Evolutionary conservation across 2,797 vertebrate genomes (phyloP).

Genomic region (Anableps anableps): DNA sequence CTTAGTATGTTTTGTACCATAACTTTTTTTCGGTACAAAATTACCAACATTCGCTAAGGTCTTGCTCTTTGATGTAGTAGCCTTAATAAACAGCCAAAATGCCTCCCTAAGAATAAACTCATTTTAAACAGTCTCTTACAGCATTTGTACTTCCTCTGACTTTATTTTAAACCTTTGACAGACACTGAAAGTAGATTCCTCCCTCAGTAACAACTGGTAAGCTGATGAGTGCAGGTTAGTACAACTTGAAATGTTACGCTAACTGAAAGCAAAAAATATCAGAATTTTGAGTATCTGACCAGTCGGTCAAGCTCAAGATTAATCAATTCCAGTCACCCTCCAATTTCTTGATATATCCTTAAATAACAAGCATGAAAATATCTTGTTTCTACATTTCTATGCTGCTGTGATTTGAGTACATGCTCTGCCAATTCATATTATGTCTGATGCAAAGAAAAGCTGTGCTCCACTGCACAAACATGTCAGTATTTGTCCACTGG

Average conservation of each 20-base stretch:
- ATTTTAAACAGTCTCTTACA: no score
- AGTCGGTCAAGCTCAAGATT: background rate
- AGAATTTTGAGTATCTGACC: background rate
- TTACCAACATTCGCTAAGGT: background rate
- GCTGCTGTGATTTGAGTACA: conserved; percentile 46
- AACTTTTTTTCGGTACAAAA: background rate
- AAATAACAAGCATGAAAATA: conserved; percentile 29
- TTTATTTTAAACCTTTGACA: background rate
- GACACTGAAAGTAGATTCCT: background rate
- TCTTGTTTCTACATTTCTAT: conserved; percentile 33
- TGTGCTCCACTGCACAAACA: conserved; percentile 15
- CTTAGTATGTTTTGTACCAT: background rate
- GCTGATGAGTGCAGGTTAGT: background rate
- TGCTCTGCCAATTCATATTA: conserved; percentile 29
- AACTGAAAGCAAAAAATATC: background rate
- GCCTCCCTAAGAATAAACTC: no score
- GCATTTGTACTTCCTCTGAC: background rate
- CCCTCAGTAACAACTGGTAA: background rate
- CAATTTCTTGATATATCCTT: background rate
- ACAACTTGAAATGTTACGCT: background rate
- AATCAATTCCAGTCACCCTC: background rate
- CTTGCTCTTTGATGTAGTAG: background rate
- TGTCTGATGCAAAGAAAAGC: conserved; percentile 22
- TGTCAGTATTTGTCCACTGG: conserved; percentile 53
- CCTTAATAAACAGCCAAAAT: background rate